These are phyloP conservation scores for Palythoa grandiflora DNA, from an alignment of 92 coral and sea anemone species.

Conservation along the genomic window DNA sequence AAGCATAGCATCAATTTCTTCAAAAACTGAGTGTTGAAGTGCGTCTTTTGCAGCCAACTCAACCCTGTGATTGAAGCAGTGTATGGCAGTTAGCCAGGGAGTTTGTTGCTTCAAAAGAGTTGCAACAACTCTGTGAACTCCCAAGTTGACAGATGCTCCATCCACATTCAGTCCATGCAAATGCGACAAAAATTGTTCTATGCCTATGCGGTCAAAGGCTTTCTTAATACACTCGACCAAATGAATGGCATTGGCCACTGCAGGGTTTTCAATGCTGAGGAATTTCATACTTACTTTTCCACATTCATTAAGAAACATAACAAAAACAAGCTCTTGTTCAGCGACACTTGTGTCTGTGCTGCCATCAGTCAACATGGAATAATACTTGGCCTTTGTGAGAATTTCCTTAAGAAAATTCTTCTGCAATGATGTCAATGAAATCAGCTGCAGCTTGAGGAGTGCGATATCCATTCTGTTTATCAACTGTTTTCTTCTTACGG, in stretches of 20 bases:
- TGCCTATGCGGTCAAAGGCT: neutral
- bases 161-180: constrained; percentile 41
- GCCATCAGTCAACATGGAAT: constrained; percentile 15
- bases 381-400: neutral
- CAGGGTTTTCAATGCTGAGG: neutral
- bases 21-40: constrained; percentile 11
- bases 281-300: constrained; percentile 5
- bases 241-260: neutral
- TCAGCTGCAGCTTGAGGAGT: neutral
- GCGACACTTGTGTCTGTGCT: constrained; percentile 31
- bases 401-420: neutral
- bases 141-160: constrained; percentile 45
- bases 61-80: constrained; percentile 47
- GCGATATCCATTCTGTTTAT: neutral
- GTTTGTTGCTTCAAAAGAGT: constrained; percentile 15
- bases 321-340: constrained; percentile 45
- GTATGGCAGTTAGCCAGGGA: constrained; percentile 38
- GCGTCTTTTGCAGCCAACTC: constrained; percentile 53
- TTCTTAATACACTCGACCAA: neutral
- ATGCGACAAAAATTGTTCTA: neutral
- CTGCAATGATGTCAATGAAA: neutral
- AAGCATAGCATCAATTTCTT: neutral
- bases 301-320: neutral
- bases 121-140: constrained; percentile 34
- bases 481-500: neutral